phyloP scores from a whole-genome alignment of 2,113 vertebrate genomes.

The Madoqua kirkii region DNA sequence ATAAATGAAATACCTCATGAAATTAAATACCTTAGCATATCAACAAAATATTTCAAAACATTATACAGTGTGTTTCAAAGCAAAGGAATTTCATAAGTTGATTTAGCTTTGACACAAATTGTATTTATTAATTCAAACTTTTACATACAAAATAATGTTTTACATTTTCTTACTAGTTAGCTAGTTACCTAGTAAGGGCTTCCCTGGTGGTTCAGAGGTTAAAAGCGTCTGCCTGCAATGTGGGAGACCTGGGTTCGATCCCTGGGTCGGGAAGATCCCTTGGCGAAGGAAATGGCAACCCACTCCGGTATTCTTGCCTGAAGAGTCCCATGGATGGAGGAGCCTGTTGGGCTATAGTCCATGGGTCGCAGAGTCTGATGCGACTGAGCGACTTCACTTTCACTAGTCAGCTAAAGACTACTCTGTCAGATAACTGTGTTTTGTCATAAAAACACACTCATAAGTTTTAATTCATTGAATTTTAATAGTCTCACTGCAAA shows the following conservation, averaged over 20 bases:
- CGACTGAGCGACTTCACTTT: no score
- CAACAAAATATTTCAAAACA: conserved; percentile 9
- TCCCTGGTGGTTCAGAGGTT: no score
- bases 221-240: no score
- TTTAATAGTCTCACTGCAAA: background rate
- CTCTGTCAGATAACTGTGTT: background rate
- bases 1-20: background rate
- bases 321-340: no score
- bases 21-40: background rate
- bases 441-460: background rate
- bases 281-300: no score
- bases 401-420: background rate
- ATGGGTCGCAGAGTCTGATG: no score
- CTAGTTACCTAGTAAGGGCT: no score
- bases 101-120: background rate
- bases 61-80: background rate
- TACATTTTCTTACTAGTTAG: background rate
- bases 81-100: background rate
- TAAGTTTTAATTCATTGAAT: background rate
- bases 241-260: no score
- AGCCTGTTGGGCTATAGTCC: no score
- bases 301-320: no score
- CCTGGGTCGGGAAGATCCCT: no score
- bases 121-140: background rate
- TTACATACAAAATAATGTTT: background rate